Conservation (phyloP, 2,113 vertebrate genomes). For the Ondatra zibethicus region DNA sequence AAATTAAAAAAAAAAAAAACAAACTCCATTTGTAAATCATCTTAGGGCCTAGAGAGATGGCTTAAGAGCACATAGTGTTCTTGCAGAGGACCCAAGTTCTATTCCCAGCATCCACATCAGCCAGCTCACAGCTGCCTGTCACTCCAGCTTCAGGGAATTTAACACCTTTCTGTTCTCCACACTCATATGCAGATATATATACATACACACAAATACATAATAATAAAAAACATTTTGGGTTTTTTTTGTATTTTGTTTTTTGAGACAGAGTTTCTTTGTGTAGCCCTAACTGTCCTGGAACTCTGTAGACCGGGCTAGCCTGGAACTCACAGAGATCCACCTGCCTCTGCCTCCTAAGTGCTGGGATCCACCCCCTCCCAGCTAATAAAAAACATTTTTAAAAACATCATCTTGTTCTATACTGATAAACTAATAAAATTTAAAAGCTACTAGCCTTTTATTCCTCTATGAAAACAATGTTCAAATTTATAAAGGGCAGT, state of each 20-base stretch:
- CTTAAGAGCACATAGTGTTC: neutral
- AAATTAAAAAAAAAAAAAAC: too few species aligned
- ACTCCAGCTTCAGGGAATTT: neutral
- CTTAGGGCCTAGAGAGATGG: neutral
- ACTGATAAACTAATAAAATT: neutral
- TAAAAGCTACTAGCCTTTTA: neutral
- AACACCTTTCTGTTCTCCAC: neutral
- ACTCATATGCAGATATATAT: neutral
- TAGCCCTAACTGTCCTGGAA: neutral
- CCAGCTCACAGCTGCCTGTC: neutral
- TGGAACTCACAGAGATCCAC: neutral
- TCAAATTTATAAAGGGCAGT: neutral
- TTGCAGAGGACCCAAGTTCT: neutral
- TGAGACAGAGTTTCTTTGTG: neutral
- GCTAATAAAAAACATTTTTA: neutral
- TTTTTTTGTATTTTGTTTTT: too few species aligned
- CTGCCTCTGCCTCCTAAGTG: neutral
- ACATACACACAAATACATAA: neutral
- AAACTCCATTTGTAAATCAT: conserved; percentile 33
- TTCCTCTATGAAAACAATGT: neutral
- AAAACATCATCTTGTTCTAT: neutral
- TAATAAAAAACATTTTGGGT: neutral
- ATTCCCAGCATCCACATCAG: neutral
- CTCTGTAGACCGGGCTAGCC: neutral
- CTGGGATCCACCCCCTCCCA: neutral